Base-by-base conservation (phyloP, 2,113 vertebrate species). In the Mungos mungo region DNA sequence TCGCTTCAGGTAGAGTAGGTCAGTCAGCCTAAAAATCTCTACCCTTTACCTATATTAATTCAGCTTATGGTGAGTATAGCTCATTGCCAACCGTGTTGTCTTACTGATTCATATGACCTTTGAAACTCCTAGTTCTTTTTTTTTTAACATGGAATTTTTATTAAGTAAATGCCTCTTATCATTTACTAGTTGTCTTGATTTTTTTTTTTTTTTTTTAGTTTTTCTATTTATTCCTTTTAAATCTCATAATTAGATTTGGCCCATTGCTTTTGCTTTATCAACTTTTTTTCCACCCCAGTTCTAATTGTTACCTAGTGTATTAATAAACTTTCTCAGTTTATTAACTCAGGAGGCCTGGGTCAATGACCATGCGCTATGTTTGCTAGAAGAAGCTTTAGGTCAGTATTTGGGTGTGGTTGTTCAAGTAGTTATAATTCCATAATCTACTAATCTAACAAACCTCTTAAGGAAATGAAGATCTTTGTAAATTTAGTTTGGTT, bases 211-310 rank as follows among this genome's bases (percentile, higher is more conserved):
- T 68, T 83, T 90, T 95, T 85, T 47, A 69, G 16, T 18, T 91
- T 47, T 69, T 65, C 21, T 65, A 19, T 81, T 87, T 54, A 72
- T 93, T 96, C 29, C n/a, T 96, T 96, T 31, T 52, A 81, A 88
- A 87, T 81, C 86, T 88, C 5, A 45, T 38, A 65, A n/a, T 69
- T 72, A 74, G 68, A 93, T 83, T 96, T 93, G 90, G 31, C 35
- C 5, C 25, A 47, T 77, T 77, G 3, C 54, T 47, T 88, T 60
- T 31, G 14, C 50, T 77, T 77, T 77, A 93, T 35, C 54, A 81
- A 79, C 69, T 65, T 27, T 52, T 65, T 35, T 14, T 27, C 27
- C 1, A 5, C 54, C 57, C 57, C 68, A 33, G 29, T 74, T 92
- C 13, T 50, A 50, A 63, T 88, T 88, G 27, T 88, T 96, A 76